Evolutionary conservation across 2,113 vertebrate genomes (phyloP).

Genomic region (Podarcis raffonei): DNA sequence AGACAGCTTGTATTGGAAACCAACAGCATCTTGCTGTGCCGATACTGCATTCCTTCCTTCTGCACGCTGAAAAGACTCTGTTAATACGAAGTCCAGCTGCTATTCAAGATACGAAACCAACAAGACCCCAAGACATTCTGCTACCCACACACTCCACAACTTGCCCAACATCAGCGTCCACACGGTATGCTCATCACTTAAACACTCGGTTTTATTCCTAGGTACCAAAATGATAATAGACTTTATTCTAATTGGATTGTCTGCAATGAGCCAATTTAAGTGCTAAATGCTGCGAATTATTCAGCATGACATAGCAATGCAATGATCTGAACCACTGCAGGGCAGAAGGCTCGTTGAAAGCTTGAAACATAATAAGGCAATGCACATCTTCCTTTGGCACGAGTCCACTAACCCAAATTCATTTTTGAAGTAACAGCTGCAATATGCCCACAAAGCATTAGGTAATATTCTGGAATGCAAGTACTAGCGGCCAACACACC

Average conservation of each 20-base stretch:
- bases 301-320: conserved; percentile 87
- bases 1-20: conserved; percentile 2
- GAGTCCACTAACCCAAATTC: conserved; percentile 64
- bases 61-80: neutral
- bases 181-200: conserved; percentile 52
- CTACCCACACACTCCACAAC: neutral
- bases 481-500: conserved; percentile 54
- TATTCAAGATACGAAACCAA: conserved; percentile 30
- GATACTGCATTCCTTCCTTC: neutral
- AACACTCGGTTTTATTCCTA: conserved; percentile 79
- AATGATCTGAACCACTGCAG: conserved; percentile 85
- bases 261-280: conserved; percentile 87
- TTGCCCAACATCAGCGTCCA: conserved; percentile 39
- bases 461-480: conserved; percentile 68
- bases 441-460: conserved; percentile 55
- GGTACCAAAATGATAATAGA: conserved; percentile 83
- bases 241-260: conserved; percentile 87
- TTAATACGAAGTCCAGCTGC: conserved; percentile 4
- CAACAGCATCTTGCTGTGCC: neutral
- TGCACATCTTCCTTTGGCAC: conserved; percentile 61
- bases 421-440: conserved; percentile 70
- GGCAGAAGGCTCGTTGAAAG: conserved; percentile 78
- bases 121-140: conserved; percentile 6
- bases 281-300: conserved; percentile 92
- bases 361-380: conserved; percentile 70